Evolutionary conservation across 35 echinoderm and acorn worm species (phyloP).

Genomic region (Heliocidaris erythrogramma): DNA sequence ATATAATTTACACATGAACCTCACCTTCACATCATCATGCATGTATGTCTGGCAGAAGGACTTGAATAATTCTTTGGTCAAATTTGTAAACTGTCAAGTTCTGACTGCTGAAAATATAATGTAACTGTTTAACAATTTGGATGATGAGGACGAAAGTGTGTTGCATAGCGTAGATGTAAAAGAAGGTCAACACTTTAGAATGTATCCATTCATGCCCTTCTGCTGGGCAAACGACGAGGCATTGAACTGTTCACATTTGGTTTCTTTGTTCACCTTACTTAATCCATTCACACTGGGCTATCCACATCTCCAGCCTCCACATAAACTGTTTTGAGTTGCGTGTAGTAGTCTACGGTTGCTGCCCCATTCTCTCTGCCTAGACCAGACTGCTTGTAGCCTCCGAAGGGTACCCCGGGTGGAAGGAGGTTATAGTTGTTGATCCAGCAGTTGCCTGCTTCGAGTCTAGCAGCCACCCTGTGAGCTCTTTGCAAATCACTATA

Average conservation of each 20-base stretch:
- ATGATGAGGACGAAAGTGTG: too few species aligned
- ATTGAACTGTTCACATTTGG: neutral
- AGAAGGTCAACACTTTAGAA: neutral
- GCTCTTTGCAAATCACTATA: conserved; percentile 77
- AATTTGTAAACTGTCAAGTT: too few species aligned
- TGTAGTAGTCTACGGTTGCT: conserved; percentile 71
- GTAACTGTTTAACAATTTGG: too few species aligned
- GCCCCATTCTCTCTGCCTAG: conserved; percentile 76
- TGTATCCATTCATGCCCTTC: neutral
- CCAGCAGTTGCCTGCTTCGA: conserved; percentile 76
- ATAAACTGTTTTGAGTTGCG: conserved; percentile 87
- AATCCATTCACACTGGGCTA: conserved; percentile 40
- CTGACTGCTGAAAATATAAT: too few species aligned
- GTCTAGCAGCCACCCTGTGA: conserved; percentile 63
- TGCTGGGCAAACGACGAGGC: too few species aligned
- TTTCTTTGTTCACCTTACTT: neutral
- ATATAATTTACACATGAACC: too few species aligned
- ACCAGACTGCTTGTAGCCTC: conserved; percentile 89
- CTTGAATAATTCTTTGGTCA: too few species aligned
- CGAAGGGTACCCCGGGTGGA: conserved; percentile 75
- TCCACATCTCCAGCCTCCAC: conserved; percentile 86
- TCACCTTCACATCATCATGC: too few species aligned
- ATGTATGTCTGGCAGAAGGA: too few species aligned
- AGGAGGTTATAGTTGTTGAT: conserved; percentile 87
- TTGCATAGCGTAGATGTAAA: too few species aligned